Percentiles rank a stretch among this genome's conserved stretches.
phyloP scores from a whole-genome alignment of 2,888 invertebrate genomes.

The Parelbella ahira region DNA sequence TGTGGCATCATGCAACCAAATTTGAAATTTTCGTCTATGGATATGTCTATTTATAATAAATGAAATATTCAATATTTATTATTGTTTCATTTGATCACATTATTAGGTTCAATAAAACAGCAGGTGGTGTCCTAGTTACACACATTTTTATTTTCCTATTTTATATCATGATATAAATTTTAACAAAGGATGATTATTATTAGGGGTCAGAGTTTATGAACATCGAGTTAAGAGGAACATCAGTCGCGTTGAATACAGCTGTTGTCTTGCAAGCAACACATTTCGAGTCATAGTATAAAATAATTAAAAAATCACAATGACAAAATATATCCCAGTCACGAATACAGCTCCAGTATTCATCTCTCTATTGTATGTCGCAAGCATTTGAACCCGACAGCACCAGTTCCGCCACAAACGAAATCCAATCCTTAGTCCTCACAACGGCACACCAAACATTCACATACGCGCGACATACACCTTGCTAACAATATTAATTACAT shows the following conservation, averaged over 20 bases:
- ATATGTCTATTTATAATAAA: conserved; percentile 63
- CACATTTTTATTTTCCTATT: conserved; percentile 74
- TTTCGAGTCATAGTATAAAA: conserved; percentile 57
- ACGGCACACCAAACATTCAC: conserved; percentile 53
- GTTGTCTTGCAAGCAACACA: conserved; percentile 64
- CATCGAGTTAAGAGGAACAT: conserved; percentile 68
- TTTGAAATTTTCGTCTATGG: conserved; percentile 44
- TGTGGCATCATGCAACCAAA: conserved; percentile 30
- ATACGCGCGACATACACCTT: conserved; percentile 71
- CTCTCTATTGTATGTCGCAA: conserved; percentile 59
- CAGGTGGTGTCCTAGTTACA: conserved; percentile 69
- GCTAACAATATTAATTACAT: conserved; percentile 56
- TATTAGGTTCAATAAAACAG: conserved; percentile 60
- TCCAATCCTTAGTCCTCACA: conserved; percentile 32
- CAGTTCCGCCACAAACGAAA: conserved; percentile 48
- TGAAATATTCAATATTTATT: conserved; percentile 43
- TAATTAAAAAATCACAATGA: conserved; percentile 53
- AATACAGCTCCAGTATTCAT: conserved; percentile 55
- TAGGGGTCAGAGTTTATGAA: conserved; percentile 54
- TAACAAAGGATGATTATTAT: conserved; percentile 71
- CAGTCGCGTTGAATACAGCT: conserved; percentile 64
- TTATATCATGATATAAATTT: conserved; percentile 74
- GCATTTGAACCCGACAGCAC: conserved; percentile 75
- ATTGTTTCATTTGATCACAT: conserved; percentile 31
- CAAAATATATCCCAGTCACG: conserved; percentile 51